Conservation (phyloP, 2,113 vertebrate species). For the Peromyscus maniculatus region DNA sequence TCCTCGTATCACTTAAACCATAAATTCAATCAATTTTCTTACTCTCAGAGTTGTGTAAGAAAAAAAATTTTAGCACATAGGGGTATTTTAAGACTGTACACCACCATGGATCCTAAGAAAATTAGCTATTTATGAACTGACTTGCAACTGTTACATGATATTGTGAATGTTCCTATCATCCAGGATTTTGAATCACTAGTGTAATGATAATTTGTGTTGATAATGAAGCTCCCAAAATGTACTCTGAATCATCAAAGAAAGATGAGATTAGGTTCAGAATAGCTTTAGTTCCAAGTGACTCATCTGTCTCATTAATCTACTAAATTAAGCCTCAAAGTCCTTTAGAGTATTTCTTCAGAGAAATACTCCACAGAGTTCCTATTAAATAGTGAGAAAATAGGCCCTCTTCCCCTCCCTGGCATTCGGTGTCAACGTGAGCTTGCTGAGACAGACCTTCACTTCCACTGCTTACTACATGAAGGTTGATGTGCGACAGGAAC, state of each 20-base stretch:
- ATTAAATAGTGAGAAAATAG: slow-evolving; percentile 46
- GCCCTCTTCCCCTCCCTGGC: neutral
- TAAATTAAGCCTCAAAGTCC: slow-evolving; percentile 66
- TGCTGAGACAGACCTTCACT: neutral
- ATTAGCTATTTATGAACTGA: slow-evolving; percentile 48
- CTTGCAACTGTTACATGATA: slow-evolving; percentile 4
- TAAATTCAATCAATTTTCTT: slow-evolving; percentile 23
- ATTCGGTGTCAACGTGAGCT: neutral
- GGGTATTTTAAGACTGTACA: slow-evolving; percentile 28
- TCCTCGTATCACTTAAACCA: neutral
- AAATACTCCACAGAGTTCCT: slow-evolving; percentile 38
- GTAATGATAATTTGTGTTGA: slow-evolving; percentile 74
- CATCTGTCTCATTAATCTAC: slow-evolving; percentile 76
- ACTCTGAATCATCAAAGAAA: slow-evolving; percentile 76
- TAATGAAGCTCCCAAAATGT: slow-evolving; percentile 68
- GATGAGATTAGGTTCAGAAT: slow-evolving; percentile 71
- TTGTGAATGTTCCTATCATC: slow-evolving; percentile 55
- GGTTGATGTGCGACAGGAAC: neutral
- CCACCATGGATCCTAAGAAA: slow-evolving; percentile 44
- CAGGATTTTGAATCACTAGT: slow-evolving; percentile 51
- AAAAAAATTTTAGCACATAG: neutral
- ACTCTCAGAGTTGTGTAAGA: neutral
- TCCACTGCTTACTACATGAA: neutral
- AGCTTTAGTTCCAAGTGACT: slow-evolving; percentile 75
- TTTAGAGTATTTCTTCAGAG: slow-evolving; percentile 59